Percentiles rank a stretch among this genome's conserved stretches.
phyloP scores from a whole-genome alignment of 1,140 invertebrate species.

The Chelonus insularis region DNA sequence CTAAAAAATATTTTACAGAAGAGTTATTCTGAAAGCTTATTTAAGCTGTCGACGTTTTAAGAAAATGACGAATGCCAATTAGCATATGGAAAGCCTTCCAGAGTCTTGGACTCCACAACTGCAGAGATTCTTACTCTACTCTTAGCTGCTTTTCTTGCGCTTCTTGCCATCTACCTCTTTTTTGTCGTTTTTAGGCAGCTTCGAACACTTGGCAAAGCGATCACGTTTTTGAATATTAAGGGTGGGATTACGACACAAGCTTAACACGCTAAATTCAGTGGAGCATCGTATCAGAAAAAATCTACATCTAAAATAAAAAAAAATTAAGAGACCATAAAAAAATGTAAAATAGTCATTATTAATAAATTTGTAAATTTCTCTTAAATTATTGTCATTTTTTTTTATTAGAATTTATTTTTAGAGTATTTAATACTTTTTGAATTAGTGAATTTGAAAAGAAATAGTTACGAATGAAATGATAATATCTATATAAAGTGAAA shows the following conservation, averaged over 20 bases:
- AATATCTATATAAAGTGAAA: not conserved
- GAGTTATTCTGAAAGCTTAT: conserved; percentile 46
- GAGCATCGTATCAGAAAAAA: conserved; percentile 40
- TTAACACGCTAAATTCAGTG: conserved; percentile 60
- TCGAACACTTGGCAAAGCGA: conserved; percentile 54
- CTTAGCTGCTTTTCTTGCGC: not conserved
- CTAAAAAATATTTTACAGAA: not conserved
- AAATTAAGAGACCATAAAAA: not conserved
- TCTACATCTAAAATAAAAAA: conserved; percentile 48
- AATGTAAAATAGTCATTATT: not conserved
- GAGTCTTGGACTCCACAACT: not conserved
- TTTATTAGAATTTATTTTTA: not conserved
- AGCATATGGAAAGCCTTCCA: conserved; percentile 58
- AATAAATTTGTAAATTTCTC: not conserved
- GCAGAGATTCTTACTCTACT: not conserved
- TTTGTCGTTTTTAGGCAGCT: conserved; percentile 38
- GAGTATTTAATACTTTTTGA: too few species aligned
- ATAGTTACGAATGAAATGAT: not conserved
- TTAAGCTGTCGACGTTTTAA: conserved; percentile 54
- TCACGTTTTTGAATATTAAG: conserved; percentile 64
- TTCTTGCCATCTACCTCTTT: conserved; percentile 9
- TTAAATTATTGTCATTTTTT: not conserved
- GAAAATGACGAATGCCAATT: conserved; percentile 63
- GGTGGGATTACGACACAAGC: conserved; percentile 58
- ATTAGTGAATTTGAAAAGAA: too few species aligned